Conservation (phyloP, 2,888 invertebrate species). For the Drosophila ezoana region DNA sequence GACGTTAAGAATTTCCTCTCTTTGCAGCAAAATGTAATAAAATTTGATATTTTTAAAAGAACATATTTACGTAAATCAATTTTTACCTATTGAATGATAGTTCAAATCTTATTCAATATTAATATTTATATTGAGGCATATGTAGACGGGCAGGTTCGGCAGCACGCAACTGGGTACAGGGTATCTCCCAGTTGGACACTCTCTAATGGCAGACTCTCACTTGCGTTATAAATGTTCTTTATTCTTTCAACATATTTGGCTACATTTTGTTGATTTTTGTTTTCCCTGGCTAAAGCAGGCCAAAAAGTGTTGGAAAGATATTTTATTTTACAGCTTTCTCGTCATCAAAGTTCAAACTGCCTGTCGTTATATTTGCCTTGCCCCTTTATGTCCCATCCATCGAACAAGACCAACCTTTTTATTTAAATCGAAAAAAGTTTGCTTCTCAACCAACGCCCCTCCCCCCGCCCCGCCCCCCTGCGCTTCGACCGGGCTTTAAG, state of each 20-base stretch:
- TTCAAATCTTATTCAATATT: too few species aligned
- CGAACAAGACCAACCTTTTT: constrained; percentile 33
- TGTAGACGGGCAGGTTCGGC: too few species aligned
- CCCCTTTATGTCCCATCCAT: not conserved
- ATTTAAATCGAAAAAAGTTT: constrained; percentile 76
- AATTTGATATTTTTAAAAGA: not conserved
- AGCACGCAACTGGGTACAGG: not conserved
- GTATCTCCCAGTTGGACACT: not conserved
- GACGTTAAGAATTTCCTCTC: constrained; percentile 37
- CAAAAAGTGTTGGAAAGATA: constrained; percentile 41
- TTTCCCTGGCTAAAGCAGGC: constrained; percentile 13
- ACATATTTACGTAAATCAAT: too few species aligned
- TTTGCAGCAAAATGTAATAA: not conserved
- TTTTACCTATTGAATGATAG: too few species aligned
- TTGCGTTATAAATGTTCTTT: not conserved
- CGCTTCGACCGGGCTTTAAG: constrained; percentile 36
- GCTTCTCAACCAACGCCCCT: not conserved
- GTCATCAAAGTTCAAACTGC: constrained; percentile 78
- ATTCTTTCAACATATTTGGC: not conserved
- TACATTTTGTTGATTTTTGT: constrained; percentile 3
- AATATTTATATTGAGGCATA: too few species aligned
- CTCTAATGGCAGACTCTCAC: not conserved
- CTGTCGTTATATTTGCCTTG: constrained; percentile 49
- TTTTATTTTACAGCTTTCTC: constrained; percentile 49
- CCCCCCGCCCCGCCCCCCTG: too few species aligned